Percentiles rank a stretch among this genome's conserved stretches.
These are phyloP conservation scores for Lithophane semibrunnea DNA, from an alignment of 2,888 invertebrate species.

Conservation along the genomic window DNA sequence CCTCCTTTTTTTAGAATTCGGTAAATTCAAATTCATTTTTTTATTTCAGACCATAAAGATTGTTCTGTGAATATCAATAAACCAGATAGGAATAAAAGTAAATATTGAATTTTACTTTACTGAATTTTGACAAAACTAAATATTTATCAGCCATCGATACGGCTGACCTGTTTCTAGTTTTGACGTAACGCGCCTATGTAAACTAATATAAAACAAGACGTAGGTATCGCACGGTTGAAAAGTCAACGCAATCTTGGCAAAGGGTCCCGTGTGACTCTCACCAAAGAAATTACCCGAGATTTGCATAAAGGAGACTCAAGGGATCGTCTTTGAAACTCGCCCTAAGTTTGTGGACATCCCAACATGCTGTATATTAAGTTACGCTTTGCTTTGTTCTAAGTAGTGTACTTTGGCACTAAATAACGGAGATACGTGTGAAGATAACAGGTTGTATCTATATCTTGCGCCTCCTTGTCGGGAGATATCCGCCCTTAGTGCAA, in stretches of 20 bases:
- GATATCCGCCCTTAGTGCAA: slow-evolving; percentile 41
- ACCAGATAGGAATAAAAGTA: no score
- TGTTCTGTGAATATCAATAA: background rate
- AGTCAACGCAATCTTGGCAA: slow-evolving; percentile 85
- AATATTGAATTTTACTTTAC: no score
- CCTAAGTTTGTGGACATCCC: slow-evolving; percentile 85
- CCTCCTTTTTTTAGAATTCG: no score
- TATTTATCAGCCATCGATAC: slow-evolving; percentile 25
- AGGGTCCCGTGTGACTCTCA: slow-evolving; percentile 85
- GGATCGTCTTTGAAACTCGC: slow-evolving; percentile 86
- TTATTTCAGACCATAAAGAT: no score
- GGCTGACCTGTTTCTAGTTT: slow-evolving; percentile 59
- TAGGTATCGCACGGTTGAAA: slow-evolving; percentile 78
- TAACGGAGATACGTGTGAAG: slow-evolving; percentile 73
- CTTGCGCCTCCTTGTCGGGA: slow-evolving; percentile 20
- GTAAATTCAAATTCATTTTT: no score
- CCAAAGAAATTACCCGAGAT: slow-evolving; percentile 88
- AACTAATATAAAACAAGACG: slow-evolving; percentile 77
- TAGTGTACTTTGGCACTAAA: slow-evolving; percentile 73
- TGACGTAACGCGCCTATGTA: slow-evolving; percentile 68
- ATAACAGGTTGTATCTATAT: slow-evolving; percentile 70
- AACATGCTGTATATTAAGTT: slow-evolving; percentile 86
- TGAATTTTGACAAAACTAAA: slow-evolving; percentile 22
- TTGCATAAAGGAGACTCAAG: slow-evolving; percentile 88
- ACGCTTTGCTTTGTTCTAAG: slow-evolving; percentile 80